Percentiles rank a stretch among this genome's conserved stretches.
Conservation (phyloP, 1,140 invertebrate genomes). For the Galleria mellonella region DNA sequence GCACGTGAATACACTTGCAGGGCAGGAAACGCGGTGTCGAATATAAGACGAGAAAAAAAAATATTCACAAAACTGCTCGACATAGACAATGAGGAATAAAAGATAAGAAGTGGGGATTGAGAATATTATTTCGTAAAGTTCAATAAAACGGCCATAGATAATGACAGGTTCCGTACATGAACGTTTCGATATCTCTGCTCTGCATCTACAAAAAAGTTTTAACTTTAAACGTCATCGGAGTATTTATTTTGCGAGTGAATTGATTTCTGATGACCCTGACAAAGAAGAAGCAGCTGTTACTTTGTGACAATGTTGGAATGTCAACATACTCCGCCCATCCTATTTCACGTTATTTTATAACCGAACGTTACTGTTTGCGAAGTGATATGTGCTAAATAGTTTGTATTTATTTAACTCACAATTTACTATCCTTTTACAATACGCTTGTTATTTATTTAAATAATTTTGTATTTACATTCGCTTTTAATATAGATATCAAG, state of each 20-base stretch:
- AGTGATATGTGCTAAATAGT: too few relatives aligned
- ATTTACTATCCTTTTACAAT: too few relatives aligned
- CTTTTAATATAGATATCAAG: too few relatives aligned
- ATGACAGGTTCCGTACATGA: conserved; percentile 15
- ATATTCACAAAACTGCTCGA: conserved; percentile 44
- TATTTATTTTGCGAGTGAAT: conserved; percentile 1
- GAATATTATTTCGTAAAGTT: conserved; percentile 28
- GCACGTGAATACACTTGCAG: conserved; percentile 49
- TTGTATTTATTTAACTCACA: too few relatives aligned
- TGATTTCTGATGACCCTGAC: conserved; percentile 1
- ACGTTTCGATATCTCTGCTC: not conserved
- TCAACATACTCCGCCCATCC: not conserved
- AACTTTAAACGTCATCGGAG: not conserved
- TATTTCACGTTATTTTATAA: not conserved
- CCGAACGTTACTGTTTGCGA: too few relatives aligned
- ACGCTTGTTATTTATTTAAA: too few relatives aligned
- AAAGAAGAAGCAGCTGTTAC: not conserved
- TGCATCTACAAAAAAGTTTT: not conserved
- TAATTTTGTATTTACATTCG: too few relatives aligned
- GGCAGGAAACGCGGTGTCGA: conserved; percentile 65
- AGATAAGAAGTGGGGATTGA: conserved; percentile 39
- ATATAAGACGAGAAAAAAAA: conserved; percentile 51
- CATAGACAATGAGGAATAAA: conserved; percentile 50
- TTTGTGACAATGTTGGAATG: not conserved
- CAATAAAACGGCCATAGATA: conserved; percentile 23